A percentile compares a stretch with the other conserved stretches of the same genome.
Evolutionary conservation across 2,113 vertebrate genomes (phyloP).

Genomic region (Periophthalmus modestus): DNA sequence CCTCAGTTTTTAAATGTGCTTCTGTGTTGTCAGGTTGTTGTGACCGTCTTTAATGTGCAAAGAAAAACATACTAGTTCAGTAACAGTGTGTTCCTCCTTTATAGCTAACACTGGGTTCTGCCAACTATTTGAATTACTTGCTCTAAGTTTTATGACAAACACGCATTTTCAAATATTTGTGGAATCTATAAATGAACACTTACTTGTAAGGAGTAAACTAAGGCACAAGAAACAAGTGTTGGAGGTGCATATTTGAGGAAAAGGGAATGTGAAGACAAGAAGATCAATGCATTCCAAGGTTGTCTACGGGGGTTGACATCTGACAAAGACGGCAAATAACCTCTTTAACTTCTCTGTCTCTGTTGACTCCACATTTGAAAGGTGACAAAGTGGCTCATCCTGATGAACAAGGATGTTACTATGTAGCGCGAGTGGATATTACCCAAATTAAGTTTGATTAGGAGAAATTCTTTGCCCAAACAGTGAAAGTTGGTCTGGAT

Average conservation of each 20-base stretch:
- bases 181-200: not conserved
- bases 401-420: conserved; percentile 65
- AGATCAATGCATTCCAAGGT: conserved; percentile 72
- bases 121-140: conserved; percentile 1
- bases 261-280: conserved; percentile 49
- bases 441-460: conserved; percentile 30
- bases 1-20: not conserved
- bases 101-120: not conserved
- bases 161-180: not conserved
- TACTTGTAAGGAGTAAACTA: conserved; percentile 5
- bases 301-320: conserved; percentile 39
- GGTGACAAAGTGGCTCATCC: conserved; percentile 62
- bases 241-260: conserved; percentile 17
- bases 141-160: not conserved
- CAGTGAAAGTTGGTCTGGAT: conserved; percentile 3
- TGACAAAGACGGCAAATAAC: conserved; percentile 55
- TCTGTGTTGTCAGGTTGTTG: not conserved
- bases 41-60: not conserved
- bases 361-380: conserved; percentile 68
- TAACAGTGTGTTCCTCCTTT: not conserved
- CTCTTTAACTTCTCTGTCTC: conserved; percentile 53
- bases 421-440: conserved; percentile 43
- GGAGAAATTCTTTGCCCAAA: conserved; percentile 25
- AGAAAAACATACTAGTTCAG: not conserved
- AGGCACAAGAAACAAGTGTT: conserved; percentile 12